Evolutionary conservation across 1,140 invertebrate genomes (phyloP).

Genomic region (Pseudomyrmex sp.): DNA sequence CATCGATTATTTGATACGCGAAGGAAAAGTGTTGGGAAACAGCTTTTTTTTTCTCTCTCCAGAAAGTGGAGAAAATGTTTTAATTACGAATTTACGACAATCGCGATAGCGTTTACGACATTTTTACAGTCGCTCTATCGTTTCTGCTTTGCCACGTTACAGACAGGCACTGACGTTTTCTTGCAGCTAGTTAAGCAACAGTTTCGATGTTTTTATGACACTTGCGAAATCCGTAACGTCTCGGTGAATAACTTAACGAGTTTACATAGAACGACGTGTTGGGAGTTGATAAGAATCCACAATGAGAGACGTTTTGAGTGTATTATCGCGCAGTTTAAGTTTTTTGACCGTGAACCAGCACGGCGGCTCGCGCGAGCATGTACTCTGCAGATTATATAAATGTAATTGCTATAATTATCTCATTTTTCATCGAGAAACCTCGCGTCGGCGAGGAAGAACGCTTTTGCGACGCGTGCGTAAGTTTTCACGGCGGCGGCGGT

Average conservation of each 20-base stretch:
- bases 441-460: too few species aligned
- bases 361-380: not conserved
- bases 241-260: not conserved
- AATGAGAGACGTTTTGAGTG: too few species aligned
- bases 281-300: too few species aligned
- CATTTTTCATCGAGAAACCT: constrained; percentile 13
- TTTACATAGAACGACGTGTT: not conserved
- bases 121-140: not conserved
- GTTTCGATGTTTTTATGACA: constrained; percentile 2
- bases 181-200: not conserved
- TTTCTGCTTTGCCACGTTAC: not conserved
- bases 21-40: not conserved
- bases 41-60: not conserved
- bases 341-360: not conserved
- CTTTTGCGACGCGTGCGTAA: constrained; percentile 2
- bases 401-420: constrained; percentile 39
- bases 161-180: too few species aligned
- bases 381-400: constrained; percentile 34
- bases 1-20: not conserved
- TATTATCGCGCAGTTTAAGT: too few species aligned
- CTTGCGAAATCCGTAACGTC: not conserved
- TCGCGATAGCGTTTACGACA: constrained; percentile 3
- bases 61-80: not conserved
- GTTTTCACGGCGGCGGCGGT: constrained; percentile 5
- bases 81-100: constrained; percentile 9